Evolutionary conservation across 2,888 invertebrate species (phyloP).

Genomic region (Lycaena phlaeas): DNA sequence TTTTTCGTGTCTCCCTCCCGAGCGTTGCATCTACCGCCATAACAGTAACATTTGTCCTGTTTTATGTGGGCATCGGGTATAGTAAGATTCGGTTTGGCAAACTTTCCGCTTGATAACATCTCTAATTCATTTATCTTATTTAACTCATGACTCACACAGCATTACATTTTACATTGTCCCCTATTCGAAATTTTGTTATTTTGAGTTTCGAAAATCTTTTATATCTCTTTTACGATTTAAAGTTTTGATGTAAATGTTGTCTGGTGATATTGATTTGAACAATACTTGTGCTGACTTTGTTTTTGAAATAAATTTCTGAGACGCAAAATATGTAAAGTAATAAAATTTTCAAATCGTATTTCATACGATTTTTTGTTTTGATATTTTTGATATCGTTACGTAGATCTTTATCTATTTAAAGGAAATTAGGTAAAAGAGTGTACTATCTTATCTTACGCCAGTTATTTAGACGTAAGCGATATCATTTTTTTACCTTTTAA

Average conservation of each 20-base stretch:
- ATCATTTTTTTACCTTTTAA: no score
- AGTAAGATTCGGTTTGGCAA: constrained; percentile 22
- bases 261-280: not conserved
- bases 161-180: constrained; percentile 6
- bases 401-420: no score
- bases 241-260: constrained; percentile 5
- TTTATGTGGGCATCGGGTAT: constrained; percentile 16
- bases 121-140: constrained; percentile 12
- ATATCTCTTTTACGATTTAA: constrained; percentile 1
- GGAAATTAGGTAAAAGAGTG: no score
- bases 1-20: constrained; percentile 26
- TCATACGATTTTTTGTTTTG: no score
- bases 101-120: constrained; percentile 17
- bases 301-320: no score
- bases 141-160: not conserved
- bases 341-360: no score
- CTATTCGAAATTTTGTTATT: constrained; percentile 5
- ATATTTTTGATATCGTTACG: no score
- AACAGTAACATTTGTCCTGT: constrained; percentile 39
- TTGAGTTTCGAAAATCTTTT: constrained; percentile 1
- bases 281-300: not conserved
- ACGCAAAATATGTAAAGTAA: no score
- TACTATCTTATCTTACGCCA: no score
- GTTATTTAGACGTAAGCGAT: no score
- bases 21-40: constrained; percentile 45